phyloP scores from a whole-genome alignment of 2,888 invertebrate species.

The Philaethria dido region DNA sequence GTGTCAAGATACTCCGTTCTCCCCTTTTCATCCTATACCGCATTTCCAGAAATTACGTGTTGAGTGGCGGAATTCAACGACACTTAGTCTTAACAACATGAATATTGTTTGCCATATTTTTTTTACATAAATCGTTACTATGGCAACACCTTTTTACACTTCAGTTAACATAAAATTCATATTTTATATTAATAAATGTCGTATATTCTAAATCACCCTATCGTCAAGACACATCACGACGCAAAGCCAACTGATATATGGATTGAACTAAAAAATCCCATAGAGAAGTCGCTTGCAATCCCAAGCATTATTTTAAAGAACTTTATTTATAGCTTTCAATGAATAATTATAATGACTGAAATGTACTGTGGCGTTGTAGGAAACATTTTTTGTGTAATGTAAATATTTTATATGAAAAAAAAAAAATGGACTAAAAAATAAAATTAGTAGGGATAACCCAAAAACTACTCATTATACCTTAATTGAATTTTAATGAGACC shows the following conservation, averaged over 20 bases:
- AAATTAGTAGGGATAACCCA: too few species aligned
- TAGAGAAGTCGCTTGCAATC: slow-evolving; percentile 18
- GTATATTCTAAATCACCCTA: background rate
- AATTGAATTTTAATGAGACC: too few species aligned
- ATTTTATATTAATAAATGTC: slow-evolving; percentile 5
- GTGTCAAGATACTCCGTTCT: too few species aligned
- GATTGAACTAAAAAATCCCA: slow-evolving; percentile 19
- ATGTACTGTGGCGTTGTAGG: background rate
- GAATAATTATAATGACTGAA: slow-evolving; percentile 7
- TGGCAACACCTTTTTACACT: too few species aligned
- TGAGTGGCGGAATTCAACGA: too few species aligned
- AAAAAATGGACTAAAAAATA: too few species aligned
- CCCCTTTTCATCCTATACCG: too few species aligned
- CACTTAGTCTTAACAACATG: too few species aligned
- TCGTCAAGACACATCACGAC: slow-evolving; percentile 17
- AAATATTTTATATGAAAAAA: background rate
- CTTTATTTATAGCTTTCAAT: slow-evolving; percentile 13
- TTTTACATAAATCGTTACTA: too few species aligned
- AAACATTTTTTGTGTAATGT: background rate
- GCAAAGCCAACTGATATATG: slow-evolving; percentile 20
- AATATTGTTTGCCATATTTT: too few species aligned
- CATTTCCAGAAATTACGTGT: too few species aligned
- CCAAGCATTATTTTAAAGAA: slow-evolving; percentile 13
- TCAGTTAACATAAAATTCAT: background rate
- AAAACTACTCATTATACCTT: too few species aligned